Conservation (phyloP, 53 echinoderm and acorn worm genomes). For the Echinarachnius parma region DNA sequence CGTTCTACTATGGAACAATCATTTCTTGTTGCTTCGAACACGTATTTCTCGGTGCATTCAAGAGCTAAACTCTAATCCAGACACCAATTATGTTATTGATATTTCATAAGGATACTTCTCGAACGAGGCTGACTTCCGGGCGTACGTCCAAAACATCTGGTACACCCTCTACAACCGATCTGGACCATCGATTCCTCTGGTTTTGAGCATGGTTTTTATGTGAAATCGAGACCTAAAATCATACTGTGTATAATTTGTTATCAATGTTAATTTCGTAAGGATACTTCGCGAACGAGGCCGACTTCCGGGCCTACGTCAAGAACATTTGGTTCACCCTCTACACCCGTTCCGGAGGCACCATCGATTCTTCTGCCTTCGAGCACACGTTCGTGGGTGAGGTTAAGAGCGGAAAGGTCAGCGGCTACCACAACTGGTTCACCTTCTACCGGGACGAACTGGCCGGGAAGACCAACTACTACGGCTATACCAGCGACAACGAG, state of each 20-base stretch:
- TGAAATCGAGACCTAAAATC: too few relatives aligned
- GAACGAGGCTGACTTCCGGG: constrained; percentile 16
- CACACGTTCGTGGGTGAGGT: constrained; percentile 59
- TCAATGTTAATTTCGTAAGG: too few relatives aligned
- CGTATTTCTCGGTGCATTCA: too few relatives aligned
- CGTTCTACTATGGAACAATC: too few relatives aligned
- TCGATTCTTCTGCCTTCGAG: constrained; percentile 59
- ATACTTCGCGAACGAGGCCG: constrained; percentile 9
- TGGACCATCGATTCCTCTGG: constrained; percentile 44
- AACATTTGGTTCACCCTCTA: constrained; percentile 42
- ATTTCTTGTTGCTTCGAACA: too few relatives aligned
- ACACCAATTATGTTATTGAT: too few relatives aligned
- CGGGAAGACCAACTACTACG: constrained; percentile 37
- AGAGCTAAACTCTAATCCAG: too few relatives aligned
- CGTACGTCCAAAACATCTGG: constrained; percentile 28
- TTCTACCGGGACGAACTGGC: constrained; percentile 48
- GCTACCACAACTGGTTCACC: constrained; percentile 58
- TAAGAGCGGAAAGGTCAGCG: constrained; percentile 52
- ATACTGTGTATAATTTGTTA: too few relatives aligned
- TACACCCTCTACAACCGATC: constrained; percentile 47
- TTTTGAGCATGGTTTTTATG: too few relatives aligned
- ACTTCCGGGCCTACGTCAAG: constrained; percentile 32
- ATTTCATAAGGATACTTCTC: constrained; percentile 45
- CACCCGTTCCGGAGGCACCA: constrained; percentile 19
- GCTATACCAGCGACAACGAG: constrained; percentile 37